Evolutionary conservation across 2,888 invertebrate species (phyloP).

Genomic region (Helleia helle): DNA sequence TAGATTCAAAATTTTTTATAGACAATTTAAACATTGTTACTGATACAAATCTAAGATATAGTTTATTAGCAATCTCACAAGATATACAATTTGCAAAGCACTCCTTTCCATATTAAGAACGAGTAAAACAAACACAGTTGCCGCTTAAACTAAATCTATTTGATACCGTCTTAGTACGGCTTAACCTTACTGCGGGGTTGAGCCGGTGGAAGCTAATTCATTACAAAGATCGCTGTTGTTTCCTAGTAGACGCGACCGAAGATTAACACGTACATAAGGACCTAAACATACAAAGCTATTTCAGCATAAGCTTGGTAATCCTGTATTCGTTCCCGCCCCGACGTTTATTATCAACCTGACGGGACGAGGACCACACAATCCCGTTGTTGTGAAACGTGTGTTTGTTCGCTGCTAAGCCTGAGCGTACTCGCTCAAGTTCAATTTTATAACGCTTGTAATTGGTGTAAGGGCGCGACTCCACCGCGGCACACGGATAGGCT

Average conservation of each 20-base stretch:
- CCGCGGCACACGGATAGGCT: too few relatives aligned
- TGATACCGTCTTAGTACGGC: slow-evolving; percentile 7
- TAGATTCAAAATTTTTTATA: too few relatives aligned
- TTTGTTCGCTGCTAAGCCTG: too few relatives aligned
- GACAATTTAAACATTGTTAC: too few relatives aligned
- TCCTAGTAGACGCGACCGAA: slow-evolving; percentile 17
- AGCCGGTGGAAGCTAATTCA: slow-evolving; percentile 12
- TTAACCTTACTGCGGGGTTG: slow-evolving; percentile 8
- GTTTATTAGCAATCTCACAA: too few relatives aligned
- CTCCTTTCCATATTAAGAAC: too few relatives aligned
- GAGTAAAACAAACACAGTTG: background rate
- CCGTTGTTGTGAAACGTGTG: slow-evolving; percentile 2
- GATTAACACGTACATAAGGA: slow-evolving; percentile 40
- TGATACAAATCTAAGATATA: too few relatives aligned
- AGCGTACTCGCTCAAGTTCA: too few relatives aligned
- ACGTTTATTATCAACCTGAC: slow-evolving; percentile 1
- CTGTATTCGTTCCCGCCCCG: slow-evolving; percentile 1
- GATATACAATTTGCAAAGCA: too few relatives aligned
- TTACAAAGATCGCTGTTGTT: slow-evolving; percentile 10
- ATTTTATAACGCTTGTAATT: too few relatives aligned
- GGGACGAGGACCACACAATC: slow-evolving; percentile 2
- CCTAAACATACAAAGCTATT: slow-evolving; percentile 38
- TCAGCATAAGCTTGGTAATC: slow-evolving; percentile 15
- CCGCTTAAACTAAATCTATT: slow-evolving; percentile 1
- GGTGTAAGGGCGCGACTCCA: too few relatives aligned